A percentile compares a stretch with the other conserved stretches of the same genome.
Evolutionary conservation across 1,140 invertebrate species (phyloP).

Genomic region (Plectrocnemia conspersa): DNA sequence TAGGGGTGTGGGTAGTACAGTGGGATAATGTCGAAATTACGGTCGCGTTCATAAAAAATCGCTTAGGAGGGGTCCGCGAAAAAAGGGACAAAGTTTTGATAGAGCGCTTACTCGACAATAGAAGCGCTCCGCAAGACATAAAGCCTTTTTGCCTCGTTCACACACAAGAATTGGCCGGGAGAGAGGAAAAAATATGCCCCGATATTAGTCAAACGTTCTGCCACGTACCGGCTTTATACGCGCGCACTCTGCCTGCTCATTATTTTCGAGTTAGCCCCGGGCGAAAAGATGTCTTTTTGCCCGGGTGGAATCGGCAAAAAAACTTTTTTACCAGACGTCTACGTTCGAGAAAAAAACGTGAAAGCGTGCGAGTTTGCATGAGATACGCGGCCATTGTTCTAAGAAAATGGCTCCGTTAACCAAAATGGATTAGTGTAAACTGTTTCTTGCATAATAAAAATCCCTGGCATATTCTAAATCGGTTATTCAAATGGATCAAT

Average conservation of each 20-base stretch:
- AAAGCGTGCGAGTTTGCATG: too few species aligned
- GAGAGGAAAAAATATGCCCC: slow-evolving; percentile 4
- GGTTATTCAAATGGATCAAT: too few species aligned
- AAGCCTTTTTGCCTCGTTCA: slow-evolving; percentile 24
- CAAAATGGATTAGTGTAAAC: too few species aligned
- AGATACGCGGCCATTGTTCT: too few species aligned
- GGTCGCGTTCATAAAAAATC: slow-evolving; percentile 23
- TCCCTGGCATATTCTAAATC: too few species aligned
- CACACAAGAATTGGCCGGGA: neutral
- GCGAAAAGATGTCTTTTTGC: slow-evolving; percentile 23
- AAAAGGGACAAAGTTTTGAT: slow-evolving; percentile 21
- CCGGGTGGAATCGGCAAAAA: slow-evolving; percentile 5
- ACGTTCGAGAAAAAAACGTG: too few species aligned
- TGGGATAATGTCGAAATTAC: slow-evolving; percentile 16
- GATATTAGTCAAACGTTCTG: slow-evolving; percentile 27
- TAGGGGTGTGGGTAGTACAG: neutral
- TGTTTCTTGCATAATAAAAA: too few species aligned
- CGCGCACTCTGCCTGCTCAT: slow-evolving; percentile 31
- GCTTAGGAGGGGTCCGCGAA: slow-evolving; percentile 9
- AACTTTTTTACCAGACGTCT: too few species aligned
- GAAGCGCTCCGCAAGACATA: slow-evolving; percentile 19
- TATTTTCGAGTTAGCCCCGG: slow-evolving; percentile 29
- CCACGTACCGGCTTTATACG: slow-evolving; percentile 26
- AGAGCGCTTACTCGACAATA: slow-evolving; percentile 25
- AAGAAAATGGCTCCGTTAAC: too few species aligned